Evolutionary conservation across 2,797 vertebrate genomes (phyloP).

Genomic region (Semaprochilodus insignis): DNA sequence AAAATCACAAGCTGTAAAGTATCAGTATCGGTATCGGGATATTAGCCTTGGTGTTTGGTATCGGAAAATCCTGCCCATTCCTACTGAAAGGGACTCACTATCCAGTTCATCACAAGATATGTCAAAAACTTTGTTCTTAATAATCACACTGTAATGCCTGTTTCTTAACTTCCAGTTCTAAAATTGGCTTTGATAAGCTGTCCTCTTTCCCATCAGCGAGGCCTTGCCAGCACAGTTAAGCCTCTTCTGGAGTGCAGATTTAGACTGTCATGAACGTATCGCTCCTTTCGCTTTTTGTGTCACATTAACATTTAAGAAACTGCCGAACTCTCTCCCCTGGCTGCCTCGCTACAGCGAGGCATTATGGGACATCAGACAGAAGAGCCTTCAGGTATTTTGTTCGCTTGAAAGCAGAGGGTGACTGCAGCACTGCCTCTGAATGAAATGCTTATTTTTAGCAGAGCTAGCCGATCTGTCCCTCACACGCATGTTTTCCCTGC

Average conservation of each 20-base stretch:
- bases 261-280: constrained; percentile 27
- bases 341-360: constrained; percentile 19
- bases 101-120: background rate
- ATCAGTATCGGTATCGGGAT: too few species aligned
- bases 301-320: constrained; percentile 51
- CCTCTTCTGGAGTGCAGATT: constrained; percentile 41
- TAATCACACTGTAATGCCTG: background rate
- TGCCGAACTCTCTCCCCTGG: constrained; percentile 6
- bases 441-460: constrained; percentile 61
- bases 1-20: too few species aligned
- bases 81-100: background rate
- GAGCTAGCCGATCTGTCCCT: constrained; percentile 27
- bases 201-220: background rate
- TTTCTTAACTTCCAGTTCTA: background rate
- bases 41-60: too few species aligned
- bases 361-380: constrained; percentile 48
- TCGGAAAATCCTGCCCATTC: too few species aligned
- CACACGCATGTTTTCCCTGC: constrained; percentile 31
- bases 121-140: background rate
- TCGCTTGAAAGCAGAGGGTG: constrained; percentile 27
- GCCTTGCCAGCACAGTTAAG: background rate
- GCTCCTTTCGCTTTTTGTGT: constrained; percentile 21
- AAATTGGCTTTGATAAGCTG: constrained; percentile 1
- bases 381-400: constrained; percentile 51
- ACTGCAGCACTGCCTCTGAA: constrained; percentile 48